Evolutionary conservation across 2,888 invertebrate species (phyloP).

Genomic region (Drosophila sordidapex): DNA sequence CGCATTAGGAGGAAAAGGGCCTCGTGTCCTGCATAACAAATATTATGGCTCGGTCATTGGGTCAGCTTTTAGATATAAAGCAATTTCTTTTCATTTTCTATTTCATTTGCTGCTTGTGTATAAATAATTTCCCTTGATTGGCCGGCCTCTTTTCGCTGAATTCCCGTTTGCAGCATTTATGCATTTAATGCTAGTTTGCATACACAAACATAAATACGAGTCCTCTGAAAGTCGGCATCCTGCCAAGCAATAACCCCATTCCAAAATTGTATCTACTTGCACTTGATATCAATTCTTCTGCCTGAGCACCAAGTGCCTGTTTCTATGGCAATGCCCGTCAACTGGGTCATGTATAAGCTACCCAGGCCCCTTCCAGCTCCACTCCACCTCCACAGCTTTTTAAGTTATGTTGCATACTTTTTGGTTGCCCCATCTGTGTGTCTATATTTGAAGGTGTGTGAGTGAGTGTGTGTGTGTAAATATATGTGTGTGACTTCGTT

Average conservation of each 20-base stretch:
- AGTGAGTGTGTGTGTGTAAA: conserved; percentile 16
- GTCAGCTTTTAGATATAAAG: conserved; percentile 44
- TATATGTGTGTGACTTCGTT: conserved; percentile 47
- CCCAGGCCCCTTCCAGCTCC: not conserved
- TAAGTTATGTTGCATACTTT: conserved; percentile 68
- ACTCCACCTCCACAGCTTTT: conserved; percentile 12
- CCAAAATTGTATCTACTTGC: conserved; percentile 16
- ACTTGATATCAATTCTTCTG: conserved; percentile 48
- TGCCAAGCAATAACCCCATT: conserved; percentile 18
- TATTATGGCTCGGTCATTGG: conserved; percentile 37
- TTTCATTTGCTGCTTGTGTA: conserved; percentile 45
- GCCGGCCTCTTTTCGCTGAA: conserved; percentile 14
- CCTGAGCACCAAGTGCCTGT: conserved; percentile 27
- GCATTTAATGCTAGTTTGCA: conserved; percentile 75
- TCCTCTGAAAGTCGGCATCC: conserved; percentile 16
- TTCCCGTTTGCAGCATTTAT: conserved; percentile 54
- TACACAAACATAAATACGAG: conserved; percentile 54
- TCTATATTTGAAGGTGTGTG: conserved; percentile 7
- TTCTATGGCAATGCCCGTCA: conserved; percentile 60
- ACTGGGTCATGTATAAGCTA: conserved; percentile 68
- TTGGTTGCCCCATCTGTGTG: conserved; percentile 36
- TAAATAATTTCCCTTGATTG: conserved; percentile 40
- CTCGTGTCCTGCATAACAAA: conserved; percentile 42
- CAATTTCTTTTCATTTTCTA: conserved; percentile 46
- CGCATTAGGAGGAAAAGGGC: not conserved